Percentiles rank a stretch among this genome's conserved stretches.
Conservation (phyloP, 1,140 invertebrate species). For the Pseudomyrmex concolor region DNA sequence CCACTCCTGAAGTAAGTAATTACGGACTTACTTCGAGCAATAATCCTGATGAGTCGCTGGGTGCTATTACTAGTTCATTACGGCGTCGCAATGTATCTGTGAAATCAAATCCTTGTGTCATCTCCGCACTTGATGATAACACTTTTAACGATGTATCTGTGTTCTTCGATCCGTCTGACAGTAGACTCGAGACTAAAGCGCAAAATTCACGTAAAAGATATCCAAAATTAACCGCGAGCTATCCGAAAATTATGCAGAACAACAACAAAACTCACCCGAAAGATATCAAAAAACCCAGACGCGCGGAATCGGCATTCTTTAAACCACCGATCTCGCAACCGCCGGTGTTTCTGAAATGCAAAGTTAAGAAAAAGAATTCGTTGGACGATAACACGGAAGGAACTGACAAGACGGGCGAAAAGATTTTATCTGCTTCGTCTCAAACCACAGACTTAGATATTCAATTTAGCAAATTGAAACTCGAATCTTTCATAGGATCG, state of each 20-base stretch:
- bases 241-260: slow-evolving; percentile 72
- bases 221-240: slow-evolving; percentile 74
- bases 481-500: slow-evolving; percentile 70
- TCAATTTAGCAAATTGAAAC: slow-evolving; percentile 76
- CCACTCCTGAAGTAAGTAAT: slow-evolving; percentile 86
- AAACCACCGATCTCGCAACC: slow-evolving; percentile 76
- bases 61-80: slow-evolving; percentile 71
- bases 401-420: slow-evolving; percentile 20
- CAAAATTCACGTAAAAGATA: slow-evolving; percentile 72
- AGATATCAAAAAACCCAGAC: slow-evolving; percentile 67
- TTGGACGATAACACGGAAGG: slow-evolving; percentile 51
- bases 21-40: slow-evolving; percentile 71
- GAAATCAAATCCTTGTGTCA: slow-evolving; percentile 50
- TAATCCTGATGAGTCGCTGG: slow-evolving; percentile 69
- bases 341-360: slow-evolving; percentile 80
- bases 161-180: slow-evolving; percentile 39
- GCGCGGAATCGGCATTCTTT: slow-evolving; percentile 63
- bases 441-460: slow-evolving; percentile 83
- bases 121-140: slow-evolving; percentile 26
- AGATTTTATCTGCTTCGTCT: slow-evolving; percentile 3
- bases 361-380: slow-evolving; percentile 63
- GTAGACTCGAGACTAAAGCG: slow-evolving; percentile 3
- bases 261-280: slow-evolving; percentile 48
- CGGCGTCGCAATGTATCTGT: slow-evolving; percentile 80
- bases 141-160: neutral